phyloP scores from a whole-genome alignment of 1,140 invertebrate species.

The Bombyx mandarina region DNA sequence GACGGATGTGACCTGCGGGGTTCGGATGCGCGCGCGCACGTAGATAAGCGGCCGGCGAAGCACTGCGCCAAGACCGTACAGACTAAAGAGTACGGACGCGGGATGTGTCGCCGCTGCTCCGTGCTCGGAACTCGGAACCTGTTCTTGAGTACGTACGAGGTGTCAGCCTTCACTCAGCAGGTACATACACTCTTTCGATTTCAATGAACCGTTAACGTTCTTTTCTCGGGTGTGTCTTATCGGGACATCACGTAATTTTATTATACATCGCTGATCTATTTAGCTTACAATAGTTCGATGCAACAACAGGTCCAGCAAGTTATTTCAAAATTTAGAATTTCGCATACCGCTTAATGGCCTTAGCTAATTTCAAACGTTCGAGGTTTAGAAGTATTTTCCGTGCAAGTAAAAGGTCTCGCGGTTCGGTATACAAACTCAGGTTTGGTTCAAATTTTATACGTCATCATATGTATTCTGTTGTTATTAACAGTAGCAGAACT shows the following conservation, averaged over 20 bases:
- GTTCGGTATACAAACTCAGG: too few relatives aligned
- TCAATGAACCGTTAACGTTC: conserved; percentile 67
- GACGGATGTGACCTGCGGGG: conserved; percentile 18
- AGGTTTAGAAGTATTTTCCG: too few relatives aligned
- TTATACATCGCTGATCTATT: too few relatives aligned
- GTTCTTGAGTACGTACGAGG: conserved; percentile 34
- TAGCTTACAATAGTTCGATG: too few relatives aligned
- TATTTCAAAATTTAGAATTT: too few relatives aligned
- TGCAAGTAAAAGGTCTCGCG: too few relatives aligned
- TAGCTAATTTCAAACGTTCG: too few relatives aligned
- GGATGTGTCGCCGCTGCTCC: conserved; percentile 33
- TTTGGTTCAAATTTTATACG: too few relatives aligned
- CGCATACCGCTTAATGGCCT: too few relatives aligned
- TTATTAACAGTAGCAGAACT: too few relatives aligned
- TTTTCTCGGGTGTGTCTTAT: conserved; percentile 52
- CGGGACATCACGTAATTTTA: conserved; percentile 39
- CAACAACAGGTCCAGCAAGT: too few relatives aligned
- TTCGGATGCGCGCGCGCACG: conserved; percentile 39
- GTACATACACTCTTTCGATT: conserved; percentile 54
- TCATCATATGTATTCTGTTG: too few relatives aligned
- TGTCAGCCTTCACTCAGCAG: conserved; percentile 39
- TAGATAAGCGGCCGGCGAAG: conserved; percentile 47
- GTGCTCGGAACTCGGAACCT: conserved; percentile 36
- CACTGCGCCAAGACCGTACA: conserved; percentile 37
- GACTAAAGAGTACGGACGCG: conserved; percentile 22